Evolutionary conservation across 37 sponge, comb jelly and placozoan species (phyloP).

Genomic region (Crambe crambe): DNA sequence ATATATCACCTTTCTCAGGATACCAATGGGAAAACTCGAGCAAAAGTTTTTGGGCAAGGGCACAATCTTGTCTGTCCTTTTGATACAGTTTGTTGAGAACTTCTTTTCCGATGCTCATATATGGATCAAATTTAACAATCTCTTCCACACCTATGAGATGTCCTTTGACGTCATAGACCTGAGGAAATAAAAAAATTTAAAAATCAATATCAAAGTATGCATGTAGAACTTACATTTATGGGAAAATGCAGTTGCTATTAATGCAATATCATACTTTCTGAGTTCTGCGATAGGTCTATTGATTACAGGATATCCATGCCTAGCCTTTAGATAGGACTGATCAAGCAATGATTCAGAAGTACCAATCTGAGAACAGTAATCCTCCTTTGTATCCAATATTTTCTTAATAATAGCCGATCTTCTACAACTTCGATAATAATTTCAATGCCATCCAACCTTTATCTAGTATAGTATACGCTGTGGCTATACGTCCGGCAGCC

Average conservation of each 20-base stretch:
- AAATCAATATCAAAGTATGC: not conserved
- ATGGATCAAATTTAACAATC: conserved; percentile 41
- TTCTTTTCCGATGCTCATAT: conserved; percentile 13
- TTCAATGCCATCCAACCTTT: conserved; percentile 43
- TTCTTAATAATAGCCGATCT: conserved; percentile 38
- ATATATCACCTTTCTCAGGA: not conserved
- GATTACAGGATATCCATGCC: conserved; percentile 26
- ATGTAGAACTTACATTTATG: not conserved
- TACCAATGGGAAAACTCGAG: not conserved
- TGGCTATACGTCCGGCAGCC: too few relatives aligned
- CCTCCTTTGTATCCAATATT: conserved; percentile 27
- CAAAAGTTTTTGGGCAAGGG: conserved; percentile 13
- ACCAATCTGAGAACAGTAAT: not conserved
- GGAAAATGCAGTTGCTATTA: conserved; percentile 6
- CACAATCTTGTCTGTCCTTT: not conserved
- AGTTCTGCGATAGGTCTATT: not conserved
- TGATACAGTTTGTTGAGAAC: not conserved
- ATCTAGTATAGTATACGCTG: too few relatives aligned
- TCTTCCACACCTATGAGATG: not conserved
- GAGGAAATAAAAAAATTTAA: not conserved
- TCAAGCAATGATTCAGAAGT: conserved; percentile 20
- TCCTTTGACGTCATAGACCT: not conserved
- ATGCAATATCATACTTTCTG: conserved; percentile 8
- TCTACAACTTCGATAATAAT: conserved; percentile 41
- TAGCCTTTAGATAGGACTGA: conserved; percentile 6